A percentile compares a stretch with the other conserved stretches of the same genome.
Evolutionary conservation across 2,888 invertebrate species (phyloP).

Genomic region (Drosophila tanythrix): DNA sequence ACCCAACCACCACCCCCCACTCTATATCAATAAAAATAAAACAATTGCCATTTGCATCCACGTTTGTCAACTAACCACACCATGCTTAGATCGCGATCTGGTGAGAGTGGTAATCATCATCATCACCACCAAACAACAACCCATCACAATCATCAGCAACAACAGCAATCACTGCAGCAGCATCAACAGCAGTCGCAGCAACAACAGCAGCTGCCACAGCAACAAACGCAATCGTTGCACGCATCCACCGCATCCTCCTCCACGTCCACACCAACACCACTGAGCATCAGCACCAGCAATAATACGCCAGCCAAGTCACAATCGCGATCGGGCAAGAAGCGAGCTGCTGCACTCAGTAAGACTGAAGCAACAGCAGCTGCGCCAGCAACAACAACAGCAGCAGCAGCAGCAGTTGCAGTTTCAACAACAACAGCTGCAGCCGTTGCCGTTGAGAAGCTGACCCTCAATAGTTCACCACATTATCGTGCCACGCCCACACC

Average conservation of each 20-base stretch:
- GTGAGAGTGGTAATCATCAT: conserved; percentile 74
- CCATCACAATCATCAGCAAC: conserved; percentile 35
- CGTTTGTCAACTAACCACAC: conserved; percentile 13
- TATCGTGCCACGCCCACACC: conserved; percentile 70
- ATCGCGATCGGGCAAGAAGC: conserved; percentile 84
- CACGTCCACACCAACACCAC: conserved; percentile 28
- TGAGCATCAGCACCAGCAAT: conserved; percentile 29
- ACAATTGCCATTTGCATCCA: conserved; percentile 7
- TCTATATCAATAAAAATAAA: conserved; percentile 9
- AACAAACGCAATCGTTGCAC: conserved; percentile 44
- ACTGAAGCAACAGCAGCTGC: conserved; percentile 42
- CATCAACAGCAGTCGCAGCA: conserved; percentile 50
- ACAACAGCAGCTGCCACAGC: conserved; percentile 61
- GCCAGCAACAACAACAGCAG: conserved; percentile 12
- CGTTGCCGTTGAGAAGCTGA: conserved; percentile 61
- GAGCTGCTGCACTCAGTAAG: conserved; percentile 77
- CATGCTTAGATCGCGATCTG: conserved; percentile 79
- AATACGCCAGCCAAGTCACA: conserved; percentile 49
- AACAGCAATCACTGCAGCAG: conserved; percentile 38
- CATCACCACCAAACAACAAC: conserved; percentile 59
- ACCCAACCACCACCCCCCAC: conserved; percentile 10
- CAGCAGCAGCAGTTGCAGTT: conserved; percentile 5
- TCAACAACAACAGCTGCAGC: conserved; percentile 24
- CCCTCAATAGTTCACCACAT: conserved; percentile 55
- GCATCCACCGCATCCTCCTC: conserved; percentile 26